These are phyloP conservation scores for Miltochrista miniata DNA, from an alignment of 2,888 invertebrate genomes.

Conservation along the genomic window DNA sequence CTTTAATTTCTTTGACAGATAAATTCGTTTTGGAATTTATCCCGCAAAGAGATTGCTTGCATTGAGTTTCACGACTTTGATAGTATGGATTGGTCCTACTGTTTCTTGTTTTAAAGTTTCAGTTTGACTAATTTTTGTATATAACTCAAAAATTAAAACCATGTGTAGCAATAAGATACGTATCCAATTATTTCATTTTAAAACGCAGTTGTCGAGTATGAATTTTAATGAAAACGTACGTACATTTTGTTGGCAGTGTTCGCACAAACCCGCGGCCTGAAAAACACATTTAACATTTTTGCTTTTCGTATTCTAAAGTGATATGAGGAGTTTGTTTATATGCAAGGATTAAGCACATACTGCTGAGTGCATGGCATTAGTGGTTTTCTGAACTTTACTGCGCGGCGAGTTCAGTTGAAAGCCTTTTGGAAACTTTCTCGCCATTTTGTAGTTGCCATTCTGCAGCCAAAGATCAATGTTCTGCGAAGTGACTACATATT, in stretches of 20 bases:
- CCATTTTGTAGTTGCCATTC: background rate
- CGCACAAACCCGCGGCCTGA: slow-evolving; percentile 28
- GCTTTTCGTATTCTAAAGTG: slow-evolving; percentile 62
- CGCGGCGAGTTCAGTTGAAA: slow-evolving; percentile 68
- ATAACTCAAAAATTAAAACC: slow-evolving; percentile 24
- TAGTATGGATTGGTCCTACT: too few relatives aligned
- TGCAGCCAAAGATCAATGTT: background rate
- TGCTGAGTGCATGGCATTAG: slow-evolving; percentile 50
- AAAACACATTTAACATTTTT: slow-evolving; percentile 58
- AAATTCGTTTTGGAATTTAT: too few relatives aligned
- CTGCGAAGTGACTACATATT: too few relatives aligned
- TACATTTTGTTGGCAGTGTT: slow-evolving; percentile 18
- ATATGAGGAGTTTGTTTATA: slow-evolving; percentile 71
- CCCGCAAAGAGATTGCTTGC: too few relatives aligned
- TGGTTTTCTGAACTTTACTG: slow-evolving; percentile 62
- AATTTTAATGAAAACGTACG: slow-evolving; percentile 46
- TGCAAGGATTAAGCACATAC: slow-evolving; percentile 66
- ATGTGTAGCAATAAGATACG: slow-evolving; percentile 12
- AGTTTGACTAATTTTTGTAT: too few relatives aligned
- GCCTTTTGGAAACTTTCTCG: slow-evolving; percentile 54
- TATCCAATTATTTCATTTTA: slow-evolving; percentile 13
- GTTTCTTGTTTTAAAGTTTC: too few relatives aligned
- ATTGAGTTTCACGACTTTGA: too few relatives aligned
- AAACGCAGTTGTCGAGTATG: slow-evolving; percentile 17
- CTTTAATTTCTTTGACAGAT: too few relatives aligned